Base-by-base conservation (phyloP, 2,113 vertebrate genomes). In the Scatophagus argus region DNA sequence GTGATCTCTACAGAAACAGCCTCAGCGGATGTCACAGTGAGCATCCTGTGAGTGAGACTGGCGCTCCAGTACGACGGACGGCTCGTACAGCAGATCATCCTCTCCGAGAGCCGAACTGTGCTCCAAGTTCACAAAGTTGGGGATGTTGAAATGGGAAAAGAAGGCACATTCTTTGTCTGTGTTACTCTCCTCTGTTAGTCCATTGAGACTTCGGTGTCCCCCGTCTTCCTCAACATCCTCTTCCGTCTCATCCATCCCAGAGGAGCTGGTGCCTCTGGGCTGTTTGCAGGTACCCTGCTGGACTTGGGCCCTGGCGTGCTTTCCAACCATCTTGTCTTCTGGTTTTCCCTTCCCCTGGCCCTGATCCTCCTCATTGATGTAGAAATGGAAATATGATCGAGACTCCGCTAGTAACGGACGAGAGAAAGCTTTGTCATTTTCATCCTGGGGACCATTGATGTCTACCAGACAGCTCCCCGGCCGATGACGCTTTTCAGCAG, bases 91-190 rank as follows among this genome's bases (percentile, higher is more conserved):
- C 72, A 97, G 91, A 61, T 97, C 95, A 2, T 97, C 96, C 27
- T 97, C 97, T 19, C 94, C 95, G 29, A 96, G 88, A 0, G 92
- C 93, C 64, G 96, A 96, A 68, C 91, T 95, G 55, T 95, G 95
- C 73, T 99, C 97, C 2, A 96, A 94, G 87, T 95, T 96, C 86
- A 99, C 95, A 27, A 97, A 97, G 81, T 99, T 99, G 2, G 97
- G 97, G 81, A 99, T 96, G 89, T 96, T 96, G 79, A 97, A 98
- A 74, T 96, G 95, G 55, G 95, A 89, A 44, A 96, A 91, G 73
- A 93, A 93, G 27, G 84, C 91, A 8, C 66, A 71, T 14, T 92
- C 94, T 54, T 65, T 93, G 90, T 83, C 95, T 87, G 54, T 90
- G 93, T 31, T 79, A 81, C 77, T 16, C 2, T 85, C 82, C 47